Evolutionary conservation across 2,797 vertebrate species (phyloP).

Genomic region (Nasua narica): DNA sequence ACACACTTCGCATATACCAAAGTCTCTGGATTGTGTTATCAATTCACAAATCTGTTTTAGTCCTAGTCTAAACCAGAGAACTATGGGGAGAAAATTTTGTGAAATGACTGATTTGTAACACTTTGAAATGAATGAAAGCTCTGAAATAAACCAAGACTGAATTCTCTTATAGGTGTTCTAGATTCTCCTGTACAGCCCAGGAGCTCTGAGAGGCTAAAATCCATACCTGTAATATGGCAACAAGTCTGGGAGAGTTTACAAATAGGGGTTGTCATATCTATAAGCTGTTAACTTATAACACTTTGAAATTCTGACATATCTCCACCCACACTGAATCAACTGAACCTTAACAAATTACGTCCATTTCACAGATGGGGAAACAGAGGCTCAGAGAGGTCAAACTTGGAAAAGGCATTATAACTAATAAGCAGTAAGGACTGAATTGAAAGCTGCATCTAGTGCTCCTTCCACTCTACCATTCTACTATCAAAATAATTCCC

Average conservation of each 20-base stretch:
- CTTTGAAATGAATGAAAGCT: background rate
- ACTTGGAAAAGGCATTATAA: background rate
- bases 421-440: background rate
- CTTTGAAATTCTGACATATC: background rate
- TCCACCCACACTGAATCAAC: background rate
- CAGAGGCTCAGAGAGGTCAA: background rate
- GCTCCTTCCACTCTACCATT: too few species aligned
- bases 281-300: background rate
- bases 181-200: background rate
- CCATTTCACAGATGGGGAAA: background rate
- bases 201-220: background rate
- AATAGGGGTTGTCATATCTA: too few species aligned
- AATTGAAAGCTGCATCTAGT: background rate
- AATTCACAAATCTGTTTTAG: background rate
- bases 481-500: background rate
- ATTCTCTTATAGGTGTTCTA: background rate
- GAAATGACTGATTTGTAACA: background rate
- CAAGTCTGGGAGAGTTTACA: background rate
- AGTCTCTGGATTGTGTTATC: background rate
- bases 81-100: background rate
- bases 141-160: background rate
- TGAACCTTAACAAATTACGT: background rate
- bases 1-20: background rate
- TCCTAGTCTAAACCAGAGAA: background rate
- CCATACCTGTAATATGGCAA: fast-evolving